These are phyloP conservation scores for Copidosoma aretas DNA, from an alignment of 2,888 invertebrate species.

Conservation along the genomic window DNA sequence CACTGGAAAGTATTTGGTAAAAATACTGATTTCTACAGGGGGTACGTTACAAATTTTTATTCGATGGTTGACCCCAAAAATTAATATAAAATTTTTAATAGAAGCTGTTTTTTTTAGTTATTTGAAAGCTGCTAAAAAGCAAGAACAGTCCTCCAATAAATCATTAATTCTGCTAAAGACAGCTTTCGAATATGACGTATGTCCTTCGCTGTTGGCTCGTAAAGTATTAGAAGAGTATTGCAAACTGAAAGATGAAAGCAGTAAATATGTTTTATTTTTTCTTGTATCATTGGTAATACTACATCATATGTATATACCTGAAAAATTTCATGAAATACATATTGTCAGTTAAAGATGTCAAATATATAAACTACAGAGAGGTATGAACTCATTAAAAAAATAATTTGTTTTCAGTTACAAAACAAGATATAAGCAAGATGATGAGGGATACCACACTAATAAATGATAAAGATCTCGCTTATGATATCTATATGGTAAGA, in stretches of 20 bases:
- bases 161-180: constrained; percentile 71
- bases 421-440: constrained; percentile 65
- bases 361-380: too few relatives aligned
- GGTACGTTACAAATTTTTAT: constrained; percentile 56
- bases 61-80: too few relatives aligned
- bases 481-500: constrained; percentile 76
- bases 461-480: constrained; percentile 73
- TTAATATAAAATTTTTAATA: constrained; percentile 5
- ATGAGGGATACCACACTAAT: constrained; percentile 78
- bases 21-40: constrained; percentile 66
- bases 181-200: constrained; percentile 64
- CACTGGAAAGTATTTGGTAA: constrained; percentile 69
- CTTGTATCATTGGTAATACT: background rate
- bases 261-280: background rate
- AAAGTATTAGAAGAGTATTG: constrained; percentile 67
- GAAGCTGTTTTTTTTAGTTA: constrained; percentile 41
- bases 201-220: constrained; percentile 69
- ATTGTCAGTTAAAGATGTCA: too few relatives aligned
- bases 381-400: constrained; percentile 1
- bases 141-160: constrained; percentile 50
- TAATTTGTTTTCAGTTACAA: constrained; percentile 61
- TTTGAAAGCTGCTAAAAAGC: constrained; percentile 57
- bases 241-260: background rate
- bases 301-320: too few relatives aligned
- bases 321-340: too few relatives aligned